phyloP scores from a whole-genome alignment of 2,797 vertebrate species.

The Microctenopoma stevenorrisi region DNA sequence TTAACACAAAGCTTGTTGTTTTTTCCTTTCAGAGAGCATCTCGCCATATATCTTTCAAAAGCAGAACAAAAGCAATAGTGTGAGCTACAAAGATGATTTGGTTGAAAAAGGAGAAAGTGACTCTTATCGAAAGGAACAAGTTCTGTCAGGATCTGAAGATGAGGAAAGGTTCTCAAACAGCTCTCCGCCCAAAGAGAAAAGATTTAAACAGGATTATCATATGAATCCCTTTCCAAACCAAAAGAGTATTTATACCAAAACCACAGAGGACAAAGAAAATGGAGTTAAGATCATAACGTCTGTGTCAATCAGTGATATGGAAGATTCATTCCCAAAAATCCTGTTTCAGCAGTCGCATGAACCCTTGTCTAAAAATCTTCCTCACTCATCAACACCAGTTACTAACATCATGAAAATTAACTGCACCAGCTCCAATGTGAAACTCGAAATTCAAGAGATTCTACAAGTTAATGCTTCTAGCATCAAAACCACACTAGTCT shows the following conservation, averaged over 20 bases:
- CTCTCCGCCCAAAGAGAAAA: slow-evolving; percentile 68
- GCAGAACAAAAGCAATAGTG: slow-evolving; percentile 65
- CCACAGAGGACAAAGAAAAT: slow-evolving; percentile 56
- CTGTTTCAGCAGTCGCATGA: slow-evolving; percentile 68
- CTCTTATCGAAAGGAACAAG: slow-evolving; percentile 68
- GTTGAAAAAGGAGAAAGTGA: slow-evolving; percentile 73
- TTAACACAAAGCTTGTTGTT: not conserved
- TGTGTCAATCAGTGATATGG: slow-evolving; percentile 76
- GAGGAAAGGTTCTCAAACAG: slow-evolving; percentile 61
- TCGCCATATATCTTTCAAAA: slow-evolving; percentile 64
- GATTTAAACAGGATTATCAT: slow-evolving; percentile 58
- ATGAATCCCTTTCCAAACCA: slow-evolving; percentile 52
- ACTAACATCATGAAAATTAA: slow-evolving; percentile 79
- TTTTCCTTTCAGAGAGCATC: slow-evolving; percentile 69
- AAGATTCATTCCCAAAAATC: slow-evolving; percentile 71
- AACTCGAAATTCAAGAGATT: slow-evolving; percentile 83
- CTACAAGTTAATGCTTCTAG: slow-evolving; percentile 52
- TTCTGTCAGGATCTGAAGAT: slow-evolving; percentile 68
- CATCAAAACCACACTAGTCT: slow-evolving; percentile 61
- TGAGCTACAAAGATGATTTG: slow-evolving; percentile 72
- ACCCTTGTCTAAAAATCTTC: slow-evolving; percentile 41
- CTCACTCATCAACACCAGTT: slow-evolving; percentile 54
- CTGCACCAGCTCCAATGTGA: slow-evolving; percentile 71
- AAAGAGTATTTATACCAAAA: slow-evolving; percentile 58
- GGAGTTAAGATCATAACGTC: slow-evolving; percentile 79